Conservation (phyloP, 2,113 vertebrate species). For the Hassar affinis region DNA sequence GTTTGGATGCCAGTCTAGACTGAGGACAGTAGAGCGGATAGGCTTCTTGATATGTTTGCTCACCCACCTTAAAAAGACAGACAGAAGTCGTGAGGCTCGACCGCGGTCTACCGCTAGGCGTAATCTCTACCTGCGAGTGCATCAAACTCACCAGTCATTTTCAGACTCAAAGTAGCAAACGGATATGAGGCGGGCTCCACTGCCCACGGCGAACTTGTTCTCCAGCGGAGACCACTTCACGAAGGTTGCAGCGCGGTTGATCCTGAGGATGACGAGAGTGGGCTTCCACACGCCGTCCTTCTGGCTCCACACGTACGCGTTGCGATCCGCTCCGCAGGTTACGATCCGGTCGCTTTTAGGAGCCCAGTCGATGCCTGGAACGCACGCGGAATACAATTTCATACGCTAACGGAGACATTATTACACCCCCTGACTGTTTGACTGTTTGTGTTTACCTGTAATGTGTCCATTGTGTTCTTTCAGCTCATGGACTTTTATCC, state of each 20-base stretch:
- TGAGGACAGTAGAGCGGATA: conserved; percentile 95
- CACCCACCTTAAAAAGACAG: conserved; percentile 84
- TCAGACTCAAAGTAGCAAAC: conserved; percentile 99
- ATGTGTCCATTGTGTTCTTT: conserved; percentile 99
- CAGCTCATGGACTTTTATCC: conserved; percentile 93
- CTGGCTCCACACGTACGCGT: conserved; percentile 98
- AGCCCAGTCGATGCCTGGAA: conserved; percentile 95
- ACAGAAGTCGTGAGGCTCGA: neutral
- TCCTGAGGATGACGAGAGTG: conserved; percentile 95
- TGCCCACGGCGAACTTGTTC: conserved; percentile 98
- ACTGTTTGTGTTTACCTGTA: conserved; percentile 77
- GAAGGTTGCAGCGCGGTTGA: conserved; percentile 95
- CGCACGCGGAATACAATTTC: neutral
- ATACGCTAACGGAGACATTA: neutral
- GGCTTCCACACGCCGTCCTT: conserved; percentile 97
- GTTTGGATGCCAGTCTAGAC: conserved; percentile 98
- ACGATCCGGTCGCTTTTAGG: conserved; percentile 98
- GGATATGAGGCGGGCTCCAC: conserved; percentile 95
- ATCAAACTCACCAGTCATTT: conserved; percentile 89
- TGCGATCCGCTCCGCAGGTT: conserved; percentile 95
- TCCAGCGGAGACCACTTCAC: conserved; percentile 98
- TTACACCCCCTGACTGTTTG: neutral
- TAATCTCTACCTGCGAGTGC: too few relatives aligned
- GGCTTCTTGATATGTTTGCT: conserved; percentile 99
- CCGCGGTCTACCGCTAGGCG: neutral